Evolutionary conservation across 2,113 vertebrate species (phyloP).

Genomic region (Pholis gunnellus): DNA sequence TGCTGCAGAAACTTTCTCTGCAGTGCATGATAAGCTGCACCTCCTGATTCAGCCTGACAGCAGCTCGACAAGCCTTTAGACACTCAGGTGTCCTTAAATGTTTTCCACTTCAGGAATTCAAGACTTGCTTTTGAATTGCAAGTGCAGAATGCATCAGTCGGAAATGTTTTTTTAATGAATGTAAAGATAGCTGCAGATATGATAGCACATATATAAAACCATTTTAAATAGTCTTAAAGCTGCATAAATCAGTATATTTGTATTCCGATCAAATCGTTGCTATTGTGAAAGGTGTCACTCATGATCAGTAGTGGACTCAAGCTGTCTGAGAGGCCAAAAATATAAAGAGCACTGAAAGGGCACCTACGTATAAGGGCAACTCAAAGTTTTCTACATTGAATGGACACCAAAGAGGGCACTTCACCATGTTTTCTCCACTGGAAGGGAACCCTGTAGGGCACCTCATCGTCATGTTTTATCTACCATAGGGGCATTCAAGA

Average conservation of each 20-base stretch:
- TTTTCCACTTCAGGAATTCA: conserved; percentile 52
- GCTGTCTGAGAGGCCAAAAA: too few species aligned
- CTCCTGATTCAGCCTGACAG: conserved; percentile 70
- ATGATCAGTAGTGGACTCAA: too few species aligned
- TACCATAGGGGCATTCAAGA: too few species aligned
- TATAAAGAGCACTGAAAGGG: background rate
- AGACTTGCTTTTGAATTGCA: conserved; percentile 34
- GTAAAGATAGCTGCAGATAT: background rate
- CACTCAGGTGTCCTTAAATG: conserved; percentile 44
- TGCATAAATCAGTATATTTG: background rate
- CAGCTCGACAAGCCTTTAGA: conserved; percentile 66
- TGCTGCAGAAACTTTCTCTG: conserved; percentile 62
- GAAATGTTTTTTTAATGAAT: conserved; percentile 31
- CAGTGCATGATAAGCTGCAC: conserved; percentile 57
- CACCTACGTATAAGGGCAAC: background rate
- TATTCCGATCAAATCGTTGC: background rate
- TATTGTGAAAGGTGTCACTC: background rate
- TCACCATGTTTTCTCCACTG: too few species aligned
- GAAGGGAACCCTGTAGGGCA: too few species aligned
- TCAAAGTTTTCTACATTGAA: too few species aligned
- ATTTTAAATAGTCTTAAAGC: background rate
- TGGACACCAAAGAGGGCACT: too few species aligned
- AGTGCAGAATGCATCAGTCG: conserved; percentile 6
- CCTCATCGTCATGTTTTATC: too few species aligned
- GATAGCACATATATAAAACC: background rate